Conservation (phyloP, 1,140 invertebrate genomes). For the Episyrphus balteatus region DNA sequence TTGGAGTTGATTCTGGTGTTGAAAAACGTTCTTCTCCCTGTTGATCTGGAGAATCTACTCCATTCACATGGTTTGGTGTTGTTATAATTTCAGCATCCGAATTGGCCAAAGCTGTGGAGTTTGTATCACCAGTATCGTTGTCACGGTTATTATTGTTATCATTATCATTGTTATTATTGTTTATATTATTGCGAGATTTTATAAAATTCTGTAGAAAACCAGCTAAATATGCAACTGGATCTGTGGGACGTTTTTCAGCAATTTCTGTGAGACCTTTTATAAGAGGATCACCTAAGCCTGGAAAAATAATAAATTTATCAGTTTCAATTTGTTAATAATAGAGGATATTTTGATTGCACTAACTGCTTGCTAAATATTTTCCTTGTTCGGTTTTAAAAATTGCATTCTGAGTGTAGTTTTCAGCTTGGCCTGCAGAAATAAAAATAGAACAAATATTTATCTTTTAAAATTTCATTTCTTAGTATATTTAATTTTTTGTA, state of each 20-base stretch:
- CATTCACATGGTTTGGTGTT: conserved; percentile 1
- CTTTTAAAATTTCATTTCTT: too few species aligned
- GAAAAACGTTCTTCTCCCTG: conserved; percentile 1
- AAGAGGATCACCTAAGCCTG: conserved; percentile 74
- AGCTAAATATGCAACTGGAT: conserved; percentile 72
- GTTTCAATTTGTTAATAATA: neutral
- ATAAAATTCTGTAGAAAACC: conserved; percentile 64
- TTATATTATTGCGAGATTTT: conserved; percentile 21
- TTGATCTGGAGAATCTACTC: neutral
- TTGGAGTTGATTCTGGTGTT: conserved; percentile 10
- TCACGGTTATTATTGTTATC: conserved; percentile 11
- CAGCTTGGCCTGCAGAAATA: conserved; percentile 27
- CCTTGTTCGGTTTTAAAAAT: conserved; percentile 72
- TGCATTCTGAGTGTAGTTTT: conserved; percentile 52
- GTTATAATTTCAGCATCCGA: neutral
- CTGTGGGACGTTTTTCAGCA: conserved; percentile 63
- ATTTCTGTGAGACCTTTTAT: conserved; percentile 79
- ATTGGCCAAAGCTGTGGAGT: conserved; percentile 12
- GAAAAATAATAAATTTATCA: conserved; percentile 20
- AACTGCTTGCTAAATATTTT: conserved; percentile 68
- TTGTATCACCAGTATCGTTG: conserved; percentile 21
- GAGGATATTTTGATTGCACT: conserved; percentile 25
- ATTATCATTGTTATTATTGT: conserved; percentile 6
- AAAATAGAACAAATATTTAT: too few species aligned
- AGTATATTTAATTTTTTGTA: neutral